These are phyloP conservation scores for Parauchenoglanis punctatus DNA, from an alignment of 2,797 vertebrate genomes.

Conservation along the genomic window DNA sequence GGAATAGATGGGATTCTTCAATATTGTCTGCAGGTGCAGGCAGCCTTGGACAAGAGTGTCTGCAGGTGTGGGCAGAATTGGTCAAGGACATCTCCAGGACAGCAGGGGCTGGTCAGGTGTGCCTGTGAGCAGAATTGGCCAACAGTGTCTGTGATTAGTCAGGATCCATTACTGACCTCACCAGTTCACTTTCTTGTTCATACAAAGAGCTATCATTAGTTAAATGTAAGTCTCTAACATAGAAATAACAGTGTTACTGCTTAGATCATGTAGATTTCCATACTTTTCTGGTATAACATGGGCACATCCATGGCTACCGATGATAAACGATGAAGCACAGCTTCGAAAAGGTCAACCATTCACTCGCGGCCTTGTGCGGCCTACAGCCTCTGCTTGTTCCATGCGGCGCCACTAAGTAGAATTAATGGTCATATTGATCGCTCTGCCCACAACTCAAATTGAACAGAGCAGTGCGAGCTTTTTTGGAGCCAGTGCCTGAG, in stretches of 20 bases:
- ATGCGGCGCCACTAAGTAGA: slow-evolving; percentile 51
- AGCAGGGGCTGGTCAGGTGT: not conserved
- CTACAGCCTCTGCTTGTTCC: slow-evolving; percentile 46
- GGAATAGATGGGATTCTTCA: too few relatives aligned
- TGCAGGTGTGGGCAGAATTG: not conserved
- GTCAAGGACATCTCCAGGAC: not conserved
- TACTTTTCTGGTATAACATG: not conserved
- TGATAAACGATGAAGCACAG: slow-evolving; percentile 31
- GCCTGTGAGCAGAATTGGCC: not conserved
- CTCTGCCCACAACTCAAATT: slow-evolving; percentile 53
- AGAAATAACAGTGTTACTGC: not conserved
- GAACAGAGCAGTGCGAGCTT: slow-evolving; percentile 39
- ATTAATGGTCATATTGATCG: slow-evolving; percentile 61
- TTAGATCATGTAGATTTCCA: slow-evolving; percentile 7
- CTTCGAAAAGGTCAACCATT: slow-evolving; percentile 56
- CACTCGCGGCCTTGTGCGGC: slow-evolving; percentile 51
- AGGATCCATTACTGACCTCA: not conserved
- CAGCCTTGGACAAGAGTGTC: not conserved
- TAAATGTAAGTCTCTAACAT: not conserved
- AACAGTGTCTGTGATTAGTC: not conserved
- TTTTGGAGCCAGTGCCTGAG: slow-evolving; percentile 32
- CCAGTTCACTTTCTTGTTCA: not conserved
- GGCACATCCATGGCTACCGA: slow-evolving; percentile 7
- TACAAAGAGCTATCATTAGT: not conserved
- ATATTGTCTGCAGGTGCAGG: not conserved